Conservation (phyloP, 1,140 invertebrate genomes). For the Dendroctonus valens region DNA sequence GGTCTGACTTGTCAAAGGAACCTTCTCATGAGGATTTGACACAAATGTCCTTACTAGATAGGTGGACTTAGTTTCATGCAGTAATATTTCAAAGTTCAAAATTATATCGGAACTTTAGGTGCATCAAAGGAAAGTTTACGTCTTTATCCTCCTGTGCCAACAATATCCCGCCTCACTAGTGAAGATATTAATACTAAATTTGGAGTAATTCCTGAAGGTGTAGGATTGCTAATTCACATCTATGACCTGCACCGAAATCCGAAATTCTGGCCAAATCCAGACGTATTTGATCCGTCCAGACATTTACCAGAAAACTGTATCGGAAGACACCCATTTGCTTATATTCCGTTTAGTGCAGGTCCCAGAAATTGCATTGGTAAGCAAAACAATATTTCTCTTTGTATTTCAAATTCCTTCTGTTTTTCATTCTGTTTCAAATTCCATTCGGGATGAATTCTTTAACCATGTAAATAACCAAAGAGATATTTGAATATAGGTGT, state of each 20-base stretch:
- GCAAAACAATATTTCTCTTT: neutral
- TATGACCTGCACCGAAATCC: constrained; percentile 37
- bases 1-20: constrained; percentile 45
- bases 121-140: constrained; percentile 63
- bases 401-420: too few species aligned
- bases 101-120: constrained; percentile 30
- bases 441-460: too few species aligned
- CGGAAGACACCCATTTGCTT: constrained; percentile 55
- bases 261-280: constrained; percentile 60
- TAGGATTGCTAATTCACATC: constrained; percentile 22
- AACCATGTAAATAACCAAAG: too few species aligned
- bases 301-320: constrained; percentile 60
- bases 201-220: constrained; percentile 31
- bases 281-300: constrained; percentile 66
- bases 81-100: too few species aligned
- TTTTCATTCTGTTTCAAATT: too few species aligned
- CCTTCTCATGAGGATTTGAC: constrained; percentile 59
- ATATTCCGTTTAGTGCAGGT: constrained; percentile 67
- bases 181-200: constrained; percentile 52
- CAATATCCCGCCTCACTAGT: constrained; percentile 57
- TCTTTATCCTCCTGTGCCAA: constrained; percentile 67
- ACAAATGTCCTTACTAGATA: constrained; percentile 64
- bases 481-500: too few species aligned
- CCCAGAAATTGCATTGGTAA: constrained; percentile 64
- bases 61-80: constrained; percentile 23